phyloP scores from a whole-genome alignment of 2,113 vertebrate genomes.

The Dendropsophus ebraccatus region DNA sequence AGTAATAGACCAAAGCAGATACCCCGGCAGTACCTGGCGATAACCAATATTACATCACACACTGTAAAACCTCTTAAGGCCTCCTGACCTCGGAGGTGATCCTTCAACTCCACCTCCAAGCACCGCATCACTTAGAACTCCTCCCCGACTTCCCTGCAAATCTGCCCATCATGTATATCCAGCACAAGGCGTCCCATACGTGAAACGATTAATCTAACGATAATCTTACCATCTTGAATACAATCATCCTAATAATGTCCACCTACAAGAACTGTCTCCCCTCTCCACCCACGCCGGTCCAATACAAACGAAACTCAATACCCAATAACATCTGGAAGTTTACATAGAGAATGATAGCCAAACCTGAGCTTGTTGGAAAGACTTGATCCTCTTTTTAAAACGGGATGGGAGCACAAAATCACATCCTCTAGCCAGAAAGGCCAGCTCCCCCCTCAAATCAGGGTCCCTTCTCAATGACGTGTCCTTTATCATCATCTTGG shows the following conservation, averaged over 20 bases:
- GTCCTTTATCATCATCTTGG: slow-evolving; percentile 98
- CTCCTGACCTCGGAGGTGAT: background rate
- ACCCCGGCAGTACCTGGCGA: background rate
- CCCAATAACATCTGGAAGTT: background rate
- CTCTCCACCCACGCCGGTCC: background rate
- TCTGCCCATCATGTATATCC: background rate
- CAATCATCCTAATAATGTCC: background rate
- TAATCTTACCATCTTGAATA: no score
- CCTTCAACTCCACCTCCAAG: background rate
- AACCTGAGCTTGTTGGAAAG: slow-evolving; percentile 98
- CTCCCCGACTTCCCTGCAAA: background rate
- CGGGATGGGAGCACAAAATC: slow-evolving; percentile 98
- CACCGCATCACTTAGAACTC: background rate
- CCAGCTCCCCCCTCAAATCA: slow-evolving; percentile 95
- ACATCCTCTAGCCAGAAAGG: slow-evolving; percentile 95
- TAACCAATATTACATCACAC: background rate
- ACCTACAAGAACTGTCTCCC: background rate
- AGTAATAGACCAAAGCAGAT: background rate
- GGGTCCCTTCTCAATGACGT: slow-evolving; percentile 93
- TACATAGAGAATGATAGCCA: slow-evolving; percentile 67
- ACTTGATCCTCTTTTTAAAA: slow-evolving; percentile 98
- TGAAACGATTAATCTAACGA: no score
- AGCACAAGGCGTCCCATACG: background rate
- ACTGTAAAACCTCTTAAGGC: background rate
- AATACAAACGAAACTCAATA: background rate